Percentiles rank a stretch among this genome's conserved stretches.
Conservation (phyloP, 2,113 vertebrate species). For the Solea senegalensis region DNA sequence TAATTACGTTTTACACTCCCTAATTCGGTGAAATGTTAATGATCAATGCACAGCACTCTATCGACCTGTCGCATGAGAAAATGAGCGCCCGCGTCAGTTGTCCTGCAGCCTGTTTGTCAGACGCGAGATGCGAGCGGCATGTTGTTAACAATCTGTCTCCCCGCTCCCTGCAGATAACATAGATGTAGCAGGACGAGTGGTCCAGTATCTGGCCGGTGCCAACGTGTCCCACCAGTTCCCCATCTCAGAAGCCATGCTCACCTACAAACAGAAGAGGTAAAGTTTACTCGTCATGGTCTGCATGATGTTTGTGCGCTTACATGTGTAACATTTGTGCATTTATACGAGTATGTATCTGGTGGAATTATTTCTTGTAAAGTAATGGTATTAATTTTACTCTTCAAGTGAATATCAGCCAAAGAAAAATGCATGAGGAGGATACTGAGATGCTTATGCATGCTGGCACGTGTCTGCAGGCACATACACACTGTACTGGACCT, state of each 20-base stretch:
- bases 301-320: slow-evolving; percentile 23
- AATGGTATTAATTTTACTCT: slow-evolving; percentile 16
- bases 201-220: slow-evolving; percentile 79
- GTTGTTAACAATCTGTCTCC: slow-evolving; percentile 27
- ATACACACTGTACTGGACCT: not conserved
- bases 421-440: slow-evolving; percentile 32
- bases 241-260: slow-evolving; percentile 88
- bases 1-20: slow-evolving; percentile 45
- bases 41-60: slow-evolving; percentile 34
- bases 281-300: not conserved
- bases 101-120: slow-evolving; percentile 27
- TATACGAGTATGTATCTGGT: slow-evolving; percentile 30
- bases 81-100: slow-evolving; percentile 29
- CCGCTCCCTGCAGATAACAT: slow-evolving; percentile 68
- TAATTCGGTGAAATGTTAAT: slow-evolving; percentile 37
- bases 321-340: slow-evolving; percentile 27
- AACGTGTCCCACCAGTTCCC: slow-evolving; percentile 85
- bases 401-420: not conserved
- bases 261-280: slow-evolving; percentile 82
- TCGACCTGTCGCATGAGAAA: slow-evolving; percentile 4
- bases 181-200: slow-evolving; percentile 72
- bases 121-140: not conserved
- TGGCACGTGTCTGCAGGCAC: slow-evolving; percentile 13
- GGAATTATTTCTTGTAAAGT: not conserved
- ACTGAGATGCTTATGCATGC: slow-evolving; percentile 39